phyloP scores from a whole-genome alignment of 2,888 invertebrate species.

The Metalampra italica region DNA sequence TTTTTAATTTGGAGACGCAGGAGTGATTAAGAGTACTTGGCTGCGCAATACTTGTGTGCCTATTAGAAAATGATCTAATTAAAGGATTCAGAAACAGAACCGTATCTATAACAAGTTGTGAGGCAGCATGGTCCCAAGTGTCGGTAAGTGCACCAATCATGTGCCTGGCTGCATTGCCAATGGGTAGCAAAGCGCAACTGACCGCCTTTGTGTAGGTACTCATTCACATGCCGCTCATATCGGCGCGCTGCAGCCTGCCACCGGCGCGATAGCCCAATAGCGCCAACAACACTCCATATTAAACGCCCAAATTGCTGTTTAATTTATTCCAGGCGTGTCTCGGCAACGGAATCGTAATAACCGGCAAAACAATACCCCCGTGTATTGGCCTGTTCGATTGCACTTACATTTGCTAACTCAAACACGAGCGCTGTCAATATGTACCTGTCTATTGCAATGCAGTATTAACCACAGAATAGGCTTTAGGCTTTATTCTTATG shows the following conservation, averaged over 20 bases:
- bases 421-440: background rate
- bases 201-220: slow-evolving; percentile 59
- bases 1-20: no score
- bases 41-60: no score
- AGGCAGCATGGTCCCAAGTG: slow-evolving; percentile 26
- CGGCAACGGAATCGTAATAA: slow-evolving; percentile 75
- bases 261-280: slow-evolving; percentile 61
- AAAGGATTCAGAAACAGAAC: no score
- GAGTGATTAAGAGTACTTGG: no score
- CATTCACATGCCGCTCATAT: slow-evolving; percentile 72
- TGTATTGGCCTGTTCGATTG: slow-evolving; percentile 62
- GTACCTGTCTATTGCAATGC: background rate
- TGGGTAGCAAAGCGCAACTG: slow-evolving; percentile 35
- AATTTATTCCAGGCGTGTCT: slow-evolving; percentile 77
- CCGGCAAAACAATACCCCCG: slow-evolving; percentile 67
- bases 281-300: slow-evolving; percentile 74
- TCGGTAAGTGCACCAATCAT: slow-evolving; percentile 49
- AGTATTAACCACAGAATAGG: background rate
- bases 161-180: slow-evolving; percentile 57
- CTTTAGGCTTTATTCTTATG: no score
- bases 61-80: no score
- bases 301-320: slow-evolving; percentile 76
- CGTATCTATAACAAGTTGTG: background rate
- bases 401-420: slow-evolving; percentile 27
- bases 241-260: slow-evolving; percentile 48